Percentiles rank a stretch among this genome's conserved stretches.
phyloP scores from a whole-genome alignment of 2,888 invertebrate species.

The Chesias legatella region DNA sequence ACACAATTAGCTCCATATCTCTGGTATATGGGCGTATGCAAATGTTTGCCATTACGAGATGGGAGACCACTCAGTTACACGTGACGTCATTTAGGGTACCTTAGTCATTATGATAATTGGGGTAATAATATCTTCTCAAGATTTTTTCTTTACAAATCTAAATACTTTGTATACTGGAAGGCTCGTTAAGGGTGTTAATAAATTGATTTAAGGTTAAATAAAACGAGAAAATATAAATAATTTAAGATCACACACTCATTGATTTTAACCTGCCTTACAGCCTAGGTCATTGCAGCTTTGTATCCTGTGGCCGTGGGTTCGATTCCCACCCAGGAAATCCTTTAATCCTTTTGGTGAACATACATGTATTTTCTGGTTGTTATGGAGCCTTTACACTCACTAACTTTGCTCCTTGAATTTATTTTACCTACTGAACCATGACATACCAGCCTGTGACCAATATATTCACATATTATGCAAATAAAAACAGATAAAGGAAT shows the following conservation, averaged over 20 bases:
- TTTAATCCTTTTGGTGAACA: too few relatives aligned
- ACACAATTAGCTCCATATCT: conserved; percentile 44
- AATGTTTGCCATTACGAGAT: conserved; percentile 42
- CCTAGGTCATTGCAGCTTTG: too few relatives aligned
- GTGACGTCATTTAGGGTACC: conserved; percentile 18
- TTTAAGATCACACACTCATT: too few relatives aligned
- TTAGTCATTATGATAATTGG: background rate
- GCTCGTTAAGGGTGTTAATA: too few relatives aligned
- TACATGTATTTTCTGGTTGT: too few relatives aligned
- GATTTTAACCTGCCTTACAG: too few relatives aligned
- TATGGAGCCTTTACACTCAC: too few relatives aligned
- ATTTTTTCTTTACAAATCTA: background rate
- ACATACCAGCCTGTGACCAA: conserved; percentile 10
- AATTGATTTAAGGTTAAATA: too few relatives aligned
- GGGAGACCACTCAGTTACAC: conserved; percentile 18
- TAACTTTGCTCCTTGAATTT: background rate
- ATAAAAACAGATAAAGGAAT: conserved; percentile 25
- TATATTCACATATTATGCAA: conserved; percentile 24
- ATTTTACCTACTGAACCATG: conserved; percentile 13
- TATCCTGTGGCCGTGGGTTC: too few relatives aligned
- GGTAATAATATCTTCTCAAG: background rate
- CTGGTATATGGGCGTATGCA: conserved; percentile 44
- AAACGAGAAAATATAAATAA: too few relatives aligned
- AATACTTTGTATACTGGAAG: too few relatives aligned
- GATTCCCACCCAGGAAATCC: too few relatives aligned